A percentile compares a stretch with the other conserved stretches of the same genome.
These are phyloP conservation scores for Litoditis marina DNA, from an alignment of 2,888 invertebrate genomes.

Conservation along the genomic window DNA sequence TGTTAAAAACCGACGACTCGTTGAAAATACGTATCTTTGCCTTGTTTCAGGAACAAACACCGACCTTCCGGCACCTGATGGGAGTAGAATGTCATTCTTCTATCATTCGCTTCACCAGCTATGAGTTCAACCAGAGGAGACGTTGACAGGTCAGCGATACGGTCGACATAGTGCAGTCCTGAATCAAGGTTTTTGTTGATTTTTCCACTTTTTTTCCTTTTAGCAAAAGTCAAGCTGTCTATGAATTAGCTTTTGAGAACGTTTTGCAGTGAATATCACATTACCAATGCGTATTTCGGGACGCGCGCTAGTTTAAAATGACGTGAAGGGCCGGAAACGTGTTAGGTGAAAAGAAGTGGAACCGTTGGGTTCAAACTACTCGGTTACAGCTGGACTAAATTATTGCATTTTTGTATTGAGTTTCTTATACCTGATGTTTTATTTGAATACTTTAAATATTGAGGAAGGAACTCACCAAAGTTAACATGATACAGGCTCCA, in stretches of 20 bases:
- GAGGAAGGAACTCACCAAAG: conserved; percentile 17
- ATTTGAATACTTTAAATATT: neutral
- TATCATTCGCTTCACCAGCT: conserved; percentile 49
- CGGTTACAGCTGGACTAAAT: no score
- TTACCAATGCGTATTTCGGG: neutral
- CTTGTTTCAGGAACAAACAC: no score
- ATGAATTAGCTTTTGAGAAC: neutral
- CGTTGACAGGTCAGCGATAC: neutral
- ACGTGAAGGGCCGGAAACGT: no score
- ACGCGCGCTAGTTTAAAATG: conserved; percentile 2
- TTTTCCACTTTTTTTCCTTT: neutral
- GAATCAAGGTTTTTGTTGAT: no score
- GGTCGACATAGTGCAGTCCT: neutral
- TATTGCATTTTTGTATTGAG: no score
- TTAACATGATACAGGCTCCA: conserved; percentile 42
- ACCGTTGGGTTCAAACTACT: no score
- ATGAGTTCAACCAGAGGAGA: conserved; percentile 18
- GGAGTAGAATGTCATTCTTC: conserved; percentile 49
- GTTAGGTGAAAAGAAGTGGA: no score
- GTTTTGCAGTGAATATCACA: conserved; percentile 1
- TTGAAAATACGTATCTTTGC: no score
- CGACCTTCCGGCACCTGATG: conserved; percentile 26
- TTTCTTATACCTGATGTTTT: conserved; percentile 2
- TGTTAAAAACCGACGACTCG: no score
- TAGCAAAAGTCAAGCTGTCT: neutral